Conservation (phyloP, 2,888 invertebrate species). For the Siphlonurus alternatus region DNA sequence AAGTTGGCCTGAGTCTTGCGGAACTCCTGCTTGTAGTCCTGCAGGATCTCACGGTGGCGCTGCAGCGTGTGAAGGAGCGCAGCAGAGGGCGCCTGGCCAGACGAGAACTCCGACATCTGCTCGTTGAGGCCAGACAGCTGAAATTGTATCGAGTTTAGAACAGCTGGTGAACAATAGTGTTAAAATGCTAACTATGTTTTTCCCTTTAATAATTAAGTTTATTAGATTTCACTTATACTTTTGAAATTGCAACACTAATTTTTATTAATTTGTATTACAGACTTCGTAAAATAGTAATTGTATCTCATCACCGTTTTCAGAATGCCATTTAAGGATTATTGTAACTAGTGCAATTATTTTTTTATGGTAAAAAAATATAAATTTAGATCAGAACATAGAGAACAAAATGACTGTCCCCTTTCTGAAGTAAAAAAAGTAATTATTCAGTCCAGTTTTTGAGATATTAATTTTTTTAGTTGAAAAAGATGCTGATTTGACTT, state of each 20-base stretch:
- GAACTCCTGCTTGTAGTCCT: slow-evolving; percentile 87
- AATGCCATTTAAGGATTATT: no score
- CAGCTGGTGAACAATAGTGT: neutral
- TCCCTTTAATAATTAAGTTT: neutral
- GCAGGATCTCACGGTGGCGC: slow-evolving; percentile 87
- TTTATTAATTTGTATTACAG: neutral
- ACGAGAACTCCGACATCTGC: slow-evolving; percentile 65
- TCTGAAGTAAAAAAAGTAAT: no score
- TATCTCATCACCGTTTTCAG: no score
- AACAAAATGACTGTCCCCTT: no score
- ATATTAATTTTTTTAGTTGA: no score
- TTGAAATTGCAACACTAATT: neutral
- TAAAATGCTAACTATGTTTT: neutral
- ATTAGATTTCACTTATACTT: neutral
- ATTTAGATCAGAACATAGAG: no score
- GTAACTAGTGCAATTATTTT: no score
- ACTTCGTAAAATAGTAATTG: no score
- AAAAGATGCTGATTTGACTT: no score
- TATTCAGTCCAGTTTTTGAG: no score
- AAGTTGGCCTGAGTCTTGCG: slow-evolving; percentile 71
- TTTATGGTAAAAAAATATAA: no score
- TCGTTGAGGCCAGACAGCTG: slow-evolving; percentile 63
- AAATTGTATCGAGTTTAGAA: slow-evolving; percentile 19
- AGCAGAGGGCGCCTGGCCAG: slow-evolving; percentile 32
- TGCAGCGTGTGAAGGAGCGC: slow-evolving; percentile 87